Evolutionary conservation across 2,888 invertebrate species (phyloP).

Genomic region (Creontiades dilutus): DNA sequence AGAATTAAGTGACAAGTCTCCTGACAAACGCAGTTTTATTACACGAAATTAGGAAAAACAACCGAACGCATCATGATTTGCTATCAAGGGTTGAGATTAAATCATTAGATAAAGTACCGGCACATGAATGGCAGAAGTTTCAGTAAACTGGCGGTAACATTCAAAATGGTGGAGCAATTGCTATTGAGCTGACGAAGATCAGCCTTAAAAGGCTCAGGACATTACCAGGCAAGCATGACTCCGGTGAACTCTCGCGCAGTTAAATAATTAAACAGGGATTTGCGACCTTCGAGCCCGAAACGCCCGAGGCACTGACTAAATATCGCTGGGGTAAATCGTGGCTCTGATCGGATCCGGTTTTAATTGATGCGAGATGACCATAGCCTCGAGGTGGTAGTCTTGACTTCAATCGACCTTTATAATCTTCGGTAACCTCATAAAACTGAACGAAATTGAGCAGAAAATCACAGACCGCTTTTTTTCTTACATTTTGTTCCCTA

Average conservation of each 20-base stretch:
- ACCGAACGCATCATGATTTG: too few species aligned
- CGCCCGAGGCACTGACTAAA: conserved; percentile 17
- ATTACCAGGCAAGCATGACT: neutral
- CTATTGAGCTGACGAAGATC: neutral
- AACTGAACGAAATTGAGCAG: too few species aligned
- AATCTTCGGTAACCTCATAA: too few species aligned
- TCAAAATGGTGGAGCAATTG: neutral
- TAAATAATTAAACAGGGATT: conserved; percentile 32
- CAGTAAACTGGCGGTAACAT: neutral
- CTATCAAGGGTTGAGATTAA: too few species aligned
- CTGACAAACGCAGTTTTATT: too few species aligned
- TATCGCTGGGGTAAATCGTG: neutral
- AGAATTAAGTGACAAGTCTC: too few species aligned
- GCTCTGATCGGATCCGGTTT: neutral
- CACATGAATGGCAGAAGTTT: neutral
- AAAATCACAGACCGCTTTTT: too few species aligned
- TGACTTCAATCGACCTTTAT: neutral
- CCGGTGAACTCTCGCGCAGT: conserved; percentile 25
- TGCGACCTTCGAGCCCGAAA: conserved; percentile 16
- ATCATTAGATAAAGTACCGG: too few species aligned
- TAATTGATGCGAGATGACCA: conserved; percentile 23
- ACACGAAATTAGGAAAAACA: too few species aligned
- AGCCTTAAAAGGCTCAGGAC: neutral
- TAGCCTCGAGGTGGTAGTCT: conserved; percentile 4
- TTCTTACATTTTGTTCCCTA: too few species aligned